Evolutionary conservation across 2,888 invertebrate species (phyloP).

Genomic region (Andricus curvator): DNA sequence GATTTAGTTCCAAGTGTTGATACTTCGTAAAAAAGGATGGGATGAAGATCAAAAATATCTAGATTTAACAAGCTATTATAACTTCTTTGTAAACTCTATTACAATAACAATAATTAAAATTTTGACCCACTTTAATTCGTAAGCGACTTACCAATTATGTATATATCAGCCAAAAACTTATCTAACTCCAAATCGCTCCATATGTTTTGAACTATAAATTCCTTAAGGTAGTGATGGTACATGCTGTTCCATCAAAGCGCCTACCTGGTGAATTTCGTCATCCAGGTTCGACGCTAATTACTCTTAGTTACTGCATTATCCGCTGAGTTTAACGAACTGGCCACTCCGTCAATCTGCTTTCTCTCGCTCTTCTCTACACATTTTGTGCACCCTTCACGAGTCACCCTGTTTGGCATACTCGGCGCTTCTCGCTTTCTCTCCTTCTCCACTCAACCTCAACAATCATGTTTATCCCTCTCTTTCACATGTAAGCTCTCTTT

Average conservation of each 20-base stretch:
- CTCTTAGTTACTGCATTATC: conserved; percentile 41
- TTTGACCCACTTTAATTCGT: too few relatives aligned
- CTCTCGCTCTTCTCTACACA: conserved; percentile 19
- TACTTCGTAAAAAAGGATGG: not conserved
- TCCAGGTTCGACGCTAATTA: not conserved
- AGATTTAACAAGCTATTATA: not conserved
- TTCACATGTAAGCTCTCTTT: conserved; percentile 27
- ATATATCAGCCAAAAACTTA: too few relatives aligned
- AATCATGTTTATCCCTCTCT: conserved; percentile 21
- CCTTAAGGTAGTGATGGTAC: not conserved
- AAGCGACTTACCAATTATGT: too few relatives aligned
- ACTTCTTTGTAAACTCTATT: not conserved
- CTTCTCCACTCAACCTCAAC: conserved; percentile 11
- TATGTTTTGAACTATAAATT: not conserved
- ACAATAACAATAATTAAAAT: too few relatives aligned
- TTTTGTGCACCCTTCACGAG: conserved; percentile 16
- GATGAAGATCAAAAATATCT: too few relatives aligned
- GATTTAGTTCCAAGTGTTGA: conserved; percentile 13
- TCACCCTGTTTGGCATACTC: conserved; percentile 18
- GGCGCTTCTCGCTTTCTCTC: conserved; percentile 2
- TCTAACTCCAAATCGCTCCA: too few relatives aligned
- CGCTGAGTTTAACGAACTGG: conserved; percentile 51
- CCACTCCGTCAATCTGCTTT: conserved; percentile 42
- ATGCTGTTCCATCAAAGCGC: not conserved
- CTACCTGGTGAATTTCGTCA: not conserved